These are phyloP conservation scores for Physeter macrocephalus DNA, from an alignment of 2,113 vertebrate genomes.

Conservation along the genomic window DNA sequence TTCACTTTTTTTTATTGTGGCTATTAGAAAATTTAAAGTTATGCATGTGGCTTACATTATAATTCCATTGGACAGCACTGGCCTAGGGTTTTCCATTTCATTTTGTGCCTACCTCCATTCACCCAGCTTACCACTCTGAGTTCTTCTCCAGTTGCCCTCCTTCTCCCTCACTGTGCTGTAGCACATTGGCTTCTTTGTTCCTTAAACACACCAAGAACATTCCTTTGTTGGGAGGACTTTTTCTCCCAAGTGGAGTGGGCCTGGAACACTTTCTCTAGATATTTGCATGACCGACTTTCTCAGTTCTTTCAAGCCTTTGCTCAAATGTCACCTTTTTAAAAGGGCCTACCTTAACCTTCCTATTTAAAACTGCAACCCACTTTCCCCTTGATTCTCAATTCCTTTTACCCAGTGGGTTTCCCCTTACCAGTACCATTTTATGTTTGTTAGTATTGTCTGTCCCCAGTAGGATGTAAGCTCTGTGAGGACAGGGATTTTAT, in stretches of 20 bases:
- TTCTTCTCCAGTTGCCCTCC: not conserved
- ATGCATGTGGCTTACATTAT: not conserved
- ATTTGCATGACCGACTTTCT: not conserved
- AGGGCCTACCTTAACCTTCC: not conserved
- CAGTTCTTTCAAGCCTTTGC: not conserved
- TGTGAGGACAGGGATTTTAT: not conserved
- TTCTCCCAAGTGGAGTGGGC: not conserved
- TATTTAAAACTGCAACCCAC: not conserved
- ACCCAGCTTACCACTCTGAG: not conserved
- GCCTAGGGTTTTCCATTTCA: not conserved
- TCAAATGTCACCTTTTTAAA: not conserved
- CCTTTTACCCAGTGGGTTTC: not conserved
- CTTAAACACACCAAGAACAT: not conserved
- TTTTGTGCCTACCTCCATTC: not conserved
- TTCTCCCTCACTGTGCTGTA: not conserved
- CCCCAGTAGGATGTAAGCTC: not conserved
- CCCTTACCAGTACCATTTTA: not conserved
- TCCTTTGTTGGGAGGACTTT: not conserved
- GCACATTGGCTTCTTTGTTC: not conserved
- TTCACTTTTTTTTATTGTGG: not conserved
- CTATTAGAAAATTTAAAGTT: not conserved
- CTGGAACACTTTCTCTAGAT: not conserved
- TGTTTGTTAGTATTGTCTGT: not conserved
- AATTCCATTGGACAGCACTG: not conserved
- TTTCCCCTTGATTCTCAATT: not conserved